phyloP scores from a whole-genome alignment of 1,140 invertebrate genomes.

The fruit fly (Drosophila melanogaster) region Release_6_plus_ISO1_MT NC_004354.4:12070001-12070500 shows the following conservation, averaged over 20 bases:
- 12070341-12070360: too few species aligned
- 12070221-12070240: too few species aligned
- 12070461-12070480: not conserved
- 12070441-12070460: not conserved
- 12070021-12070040: constrained; percentile 29
- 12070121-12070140: too few species aligned
- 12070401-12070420: not conserved
- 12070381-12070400: constrained; percentile 4
- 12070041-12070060: constrained; percentile 31
- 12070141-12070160: too few species aligned
- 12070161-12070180: too few species aligned
- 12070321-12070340: too few species aligned
- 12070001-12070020: constrained; percentile 25
- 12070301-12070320: too few species aligned
- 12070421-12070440: not conserved
- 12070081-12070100: constrained; percentile 25
- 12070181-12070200: not conserved
- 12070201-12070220: too few species aligned
- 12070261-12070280: too few species aligned
- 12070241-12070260: too few species aligned
- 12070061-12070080: constrained; percentile 31
- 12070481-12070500: not conserved
- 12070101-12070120: not conserved
- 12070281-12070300: too few species aligned
- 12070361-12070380: too few species aligned